Conservation (phyloP, 2,113 vertebrate species). For the Nannobrachium achirus region DNA sequence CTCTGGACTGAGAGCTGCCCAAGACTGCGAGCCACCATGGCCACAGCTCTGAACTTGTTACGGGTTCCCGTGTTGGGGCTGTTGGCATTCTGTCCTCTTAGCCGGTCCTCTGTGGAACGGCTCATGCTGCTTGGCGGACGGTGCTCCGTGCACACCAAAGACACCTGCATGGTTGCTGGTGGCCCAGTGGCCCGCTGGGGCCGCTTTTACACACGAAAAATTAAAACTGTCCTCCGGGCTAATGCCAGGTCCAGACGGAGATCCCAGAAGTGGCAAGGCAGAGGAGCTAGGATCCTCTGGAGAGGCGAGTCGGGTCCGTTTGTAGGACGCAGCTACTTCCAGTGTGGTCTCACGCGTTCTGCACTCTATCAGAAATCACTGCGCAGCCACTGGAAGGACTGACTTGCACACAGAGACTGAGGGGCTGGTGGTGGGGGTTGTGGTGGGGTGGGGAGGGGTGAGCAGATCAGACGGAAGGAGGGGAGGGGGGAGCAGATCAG, state of each 20-base stretch:
- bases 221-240: constrained; percentile 18
- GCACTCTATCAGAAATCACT: constrained; percentile 40
- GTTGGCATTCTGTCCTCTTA: constrained; percentile 88
- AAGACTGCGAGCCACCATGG: constrained; percentile 94
- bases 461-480: neutral
- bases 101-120: constrained; percentile 88
- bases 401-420: constrained; percentile 28
- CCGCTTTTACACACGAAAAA: neutral
- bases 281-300: constrained; percentile 13
- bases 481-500: constrained; percentile 9
- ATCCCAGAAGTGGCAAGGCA: constrained; percentile 12
- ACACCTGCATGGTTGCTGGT: constrained; percentile 89
- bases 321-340: constrained; percentile 11
- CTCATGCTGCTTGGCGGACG: constrained; percentile 89
- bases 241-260: constrained; percentile 19
- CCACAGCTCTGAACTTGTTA: constrained; percentile 91
- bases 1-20: constrained; percentile 93
- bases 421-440: constrained; percentile 1
- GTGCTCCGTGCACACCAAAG: constrained; percentile 93
- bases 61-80: constrained; percentile 89
- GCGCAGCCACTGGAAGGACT: constrained; percentile 19
- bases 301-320: constrained; percentile 25
- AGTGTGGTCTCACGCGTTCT: constrained; percentile 25
- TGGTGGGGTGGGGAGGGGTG: neutral
- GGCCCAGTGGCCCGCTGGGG: neutral